Conservation (phyloP, 2,888 invertebrate genomes). For the Teinopalpus imperialis region DNA sequence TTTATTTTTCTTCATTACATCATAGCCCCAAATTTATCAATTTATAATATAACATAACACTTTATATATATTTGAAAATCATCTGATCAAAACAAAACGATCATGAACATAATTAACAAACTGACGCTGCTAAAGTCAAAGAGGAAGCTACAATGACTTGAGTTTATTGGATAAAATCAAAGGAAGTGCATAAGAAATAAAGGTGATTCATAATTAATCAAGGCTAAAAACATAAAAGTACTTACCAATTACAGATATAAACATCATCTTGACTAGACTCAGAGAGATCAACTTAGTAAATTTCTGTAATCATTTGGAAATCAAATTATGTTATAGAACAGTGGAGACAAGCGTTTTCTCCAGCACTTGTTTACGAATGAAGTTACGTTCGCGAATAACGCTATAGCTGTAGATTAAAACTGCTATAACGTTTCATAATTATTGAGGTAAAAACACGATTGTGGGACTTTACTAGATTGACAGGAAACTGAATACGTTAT, state of each 20-base stretch:
- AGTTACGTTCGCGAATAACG: constrained; percentile 6
- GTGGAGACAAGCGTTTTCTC: constrained; percentile 1
- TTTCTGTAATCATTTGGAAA: not conserved
- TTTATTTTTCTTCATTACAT: too few relatives aligned
- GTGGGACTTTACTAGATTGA: not conserved
- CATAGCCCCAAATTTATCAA: too few relatives aligned
- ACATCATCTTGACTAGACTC: constrained; percentile 22
- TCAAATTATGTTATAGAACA: constrained; percentile 1
- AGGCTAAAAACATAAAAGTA: constrained; percentile 1
- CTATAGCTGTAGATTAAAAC: not conserved
- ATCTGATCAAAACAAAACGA: too few relatives aligned
- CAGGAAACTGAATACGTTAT: not conserved
- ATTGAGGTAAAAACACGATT: not conserved
- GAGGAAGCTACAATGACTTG: constrained; percentile 2
- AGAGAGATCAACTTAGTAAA: constrained; percentile 6
- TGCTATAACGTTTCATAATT: not conserved
- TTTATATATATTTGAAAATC: too few relatives aligned
- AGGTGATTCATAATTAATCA: constrained; percentile 8
- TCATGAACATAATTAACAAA: not conserved
- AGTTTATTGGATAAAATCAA: constrained; percentile 2
- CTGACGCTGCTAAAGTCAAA: not conserved
- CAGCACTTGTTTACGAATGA: constrained; percentile 18
- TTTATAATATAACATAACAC: too few relatives aligned
- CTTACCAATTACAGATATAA: constrained; percentile 19
- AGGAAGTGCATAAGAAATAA: constrained; percentile 13